phyloP scores from a whole-genome alignment of 1,140 invertebrate genomes.

The Trissolcus basalis region DNA sequence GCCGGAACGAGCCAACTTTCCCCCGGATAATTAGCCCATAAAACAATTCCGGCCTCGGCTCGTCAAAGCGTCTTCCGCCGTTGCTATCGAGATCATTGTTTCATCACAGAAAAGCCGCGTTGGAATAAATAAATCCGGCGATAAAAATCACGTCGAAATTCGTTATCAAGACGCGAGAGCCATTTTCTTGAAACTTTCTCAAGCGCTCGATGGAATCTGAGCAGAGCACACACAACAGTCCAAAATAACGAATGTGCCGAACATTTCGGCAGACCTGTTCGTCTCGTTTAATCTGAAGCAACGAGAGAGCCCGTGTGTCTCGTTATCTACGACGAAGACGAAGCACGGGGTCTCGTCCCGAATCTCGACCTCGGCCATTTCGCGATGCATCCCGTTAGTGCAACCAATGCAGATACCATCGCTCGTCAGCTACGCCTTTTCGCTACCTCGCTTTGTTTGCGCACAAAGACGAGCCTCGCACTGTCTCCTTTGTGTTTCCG shows the following conservation, averaged over 20 bases:
- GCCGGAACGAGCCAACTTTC: slow-evolving; percentile 4
- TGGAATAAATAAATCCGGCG: slow-evolving; percentile 37
- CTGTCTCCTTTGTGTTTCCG: slow-evolving; percentile 55
- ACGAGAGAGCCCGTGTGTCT: too few relatives aligned
- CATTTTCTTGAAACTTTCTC: slow-evolving; percentile 40
- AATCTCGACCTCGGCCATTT: slow-evolving; percentile 49
- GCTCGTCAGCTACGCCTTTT: slow-evolving; percentile 49
- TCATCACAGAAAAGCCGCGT: slow-evolving; percentile 24
- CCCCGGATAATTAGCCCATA: slow-evolving; percentile 18
- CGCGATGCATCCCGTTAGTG: slow-evolving; percentile 59
- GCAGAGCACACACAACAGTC: slow-evolving; percentile 42
- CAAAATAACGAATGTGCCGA: slow-evolving; percentile 51
- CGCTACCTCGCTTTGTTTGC: slow-evolving; percentile 45
- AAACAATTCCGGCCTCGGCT: slow-evolving; percentile 19
- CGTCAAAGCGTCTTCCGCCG: slow-evolving; percentile 18
- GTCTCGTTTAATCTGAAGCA: slow-evolving; percentile 58
- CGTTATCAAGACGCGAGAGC: slow-evolving; percentile 44
- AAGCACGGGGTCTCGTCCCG: slow-evolving; percentile 46
- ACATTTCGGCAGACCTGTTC: slow-evolving; percentile 30
- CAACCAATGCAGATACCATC: slow-evolving; percentile 52
- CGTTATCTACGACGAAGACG: slow-evolving; percentile 58
- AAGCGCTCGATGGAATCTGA: slow-evolving; percentile 49
- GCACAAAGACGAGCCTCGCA: slow-evolving; percentile 29
- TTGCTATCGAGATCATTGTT: slow-evolving; percentile 19
- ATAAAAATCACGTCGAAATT: slow-evolving; percentile 48